These are phyloP conservation scores for Apamea monoglypha DNA, from an alignment of 2,888 invertebrate species.

Conservation along the genomic window DNA sequence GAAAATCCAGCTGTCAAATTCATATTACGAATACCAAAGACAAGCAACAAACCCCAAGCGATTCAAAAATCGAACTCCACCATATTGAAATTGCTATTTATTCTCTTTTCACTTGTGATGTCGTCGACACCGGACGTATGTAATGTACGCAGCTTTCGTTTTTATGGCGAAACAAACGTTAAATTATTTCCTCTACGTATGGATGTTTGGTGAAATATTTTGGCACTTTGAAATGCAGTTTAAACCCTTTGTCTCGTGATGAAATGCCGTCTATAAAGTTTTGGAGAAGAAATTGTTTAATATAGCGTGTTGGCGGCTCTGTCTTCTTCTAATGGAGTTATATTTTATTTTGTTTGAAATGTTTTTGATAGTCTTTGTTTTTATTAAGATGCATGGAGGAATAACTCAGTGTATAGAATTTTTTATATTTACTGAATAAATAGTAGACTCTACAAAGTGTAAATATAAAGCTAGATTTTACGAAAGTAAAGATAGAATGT, in stretches of 20 bases:
- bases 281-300: slow-evolving; percentile 33
- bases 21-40: slow-evolving; percentile 4
- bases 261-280: slow-evolving; percentile 51
- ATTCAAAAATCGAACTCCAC: slow-evolving; percentile 43
- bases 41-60: background rate
- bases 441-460: background rate
- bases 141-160: slow-evolving; percentile 24
- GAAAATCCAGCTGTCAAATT: background rate
- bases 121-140: slow-evolving; percentile 60
- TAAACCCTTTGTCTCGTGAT: slow-evolving; percentile 47
- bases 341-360: slow-evolving; percentile 9
- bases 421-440: background rate
- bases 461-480: too few relatives aligned
- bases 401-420: background rate
- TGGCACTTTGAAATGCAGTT: slow-evolving; percentile 43
- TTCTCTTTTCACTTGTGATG: slow-evolving; percentile 36
- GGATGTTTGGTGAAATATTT: slow-evolving; percentile 40
- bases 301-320: background rate
- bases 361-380: slow-evolving; percentile 3
- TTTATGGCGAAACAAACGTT: slow-evolving; percentile 47
- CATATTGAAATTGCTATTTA: slow-evolving; percentile 18
- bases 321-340: background rate
- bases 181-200: slow-evolving; percentile 44
- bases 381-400: background rate
- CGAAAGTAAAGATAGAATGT: background rate